Percentiles rank a stretch among this genome's conserved stretches.
Evolutionary conservation across 2,113 vertebrate genomes (phyloP).

Genomic region (Oxyruncus cristatus): DNA sequence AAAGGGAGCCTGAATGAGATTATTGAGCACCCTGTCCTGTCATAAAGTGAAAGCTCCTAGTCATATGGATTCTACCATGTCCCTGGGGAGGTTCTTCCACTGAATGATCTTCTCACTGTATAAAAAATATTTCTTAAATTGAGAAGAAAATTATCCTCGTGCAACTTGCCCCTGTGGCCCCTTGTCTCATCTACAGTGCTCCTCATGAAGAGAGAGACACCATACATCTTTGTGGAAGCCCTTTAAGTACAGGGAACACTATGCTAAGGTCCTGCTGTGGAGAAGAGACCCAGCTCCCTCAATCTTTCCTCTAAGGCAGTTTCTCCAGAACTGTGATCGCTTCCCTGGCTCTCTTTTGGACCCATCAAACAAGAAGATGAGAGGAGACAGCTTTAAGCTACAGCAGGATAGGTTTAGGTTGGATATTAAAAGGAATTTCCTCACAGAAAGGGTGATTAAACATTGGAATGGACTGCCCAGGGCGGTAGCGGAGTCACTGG

Average conservation of each 20-base stretch:
- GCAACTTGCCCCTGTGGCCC: not conserved
- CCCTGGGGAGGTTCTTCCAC: not conserved
- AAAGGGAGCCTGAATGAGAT: not conserved
- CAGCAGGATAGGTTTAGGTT: not conserved
- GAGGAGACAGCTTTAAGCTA: not conserved
- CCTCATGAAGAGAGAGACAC: too few relatives aligned
- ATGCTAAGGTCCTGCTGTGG: too few relatives aligned
- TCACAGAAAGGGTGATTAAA: not conserved
- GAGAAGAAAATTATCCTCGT: not conserved
- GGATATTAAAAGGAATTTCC: not conserved
- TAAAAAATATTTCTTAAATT: not conserved
- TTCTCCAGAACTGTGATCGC: not conserved
- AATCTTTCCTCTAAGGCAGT: not conserved
- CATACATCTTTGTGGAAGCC: not conserved
- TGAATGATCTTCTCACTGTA: not conserved
- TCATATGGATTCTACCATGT: rapidly evolving
- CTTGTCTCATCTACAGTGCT: not conserved
- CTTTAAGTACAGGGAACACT: not conserved
- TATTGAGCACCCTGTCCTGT: not conserved
- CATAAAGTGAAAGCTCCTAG: not conserved
- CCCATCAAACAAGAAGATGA: not conserved
- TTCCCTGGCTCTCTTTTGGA: not conserved
- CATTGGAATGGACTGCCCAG: not conserved
- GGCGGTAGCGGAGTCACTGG: not conserved
- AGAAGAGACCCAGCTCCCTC: not conserved